Evolutionary conservation across 30 jellyfish, hydroid and myxozoan genomes (phyloP), one percentile per base, ranked within the genome.

Genomic region (Mastigias papua): DNA sequence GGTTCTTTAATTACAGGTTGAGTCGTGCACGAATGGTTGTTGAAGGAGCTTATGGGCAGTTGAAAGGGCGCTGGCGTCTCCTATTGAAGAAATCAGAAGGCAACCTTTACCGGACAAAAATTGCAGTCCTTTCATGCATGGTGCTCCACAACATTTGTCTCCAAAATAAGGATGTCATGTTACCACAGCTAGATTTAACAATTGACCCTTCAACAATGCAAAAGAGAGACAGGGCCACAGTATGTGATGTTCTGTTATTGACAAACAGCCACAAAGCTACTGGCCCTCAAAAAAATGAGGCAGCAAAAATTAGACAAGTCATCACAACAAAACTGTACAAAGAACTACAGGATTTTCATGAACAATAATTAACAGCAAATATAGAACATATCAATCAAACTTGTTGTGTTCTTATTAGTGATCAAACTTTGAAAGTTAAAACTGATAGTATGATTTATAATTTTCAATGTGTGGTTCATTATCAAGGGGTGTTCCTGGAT

Each of bases 1-100:
- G 94, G 34, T 76, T 81, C 48, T 81, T 90, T 88, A 82, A 81
- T 81, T 90, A 90, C 88, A 31, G 97, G 82, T 87, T 76, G 81
- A 90, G 97, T 78, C 97, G 95, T 62, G 97, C 97, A 60, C 27
- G 89, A 51, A 64, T 90, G 92, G 97, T 90, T 31, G 73, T 86
- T 32, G 97, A 90, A 91, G 97, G 97, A 30, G 89, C 97, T 25
- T 89, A 81, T 89, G 97, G 97, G 46, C 89, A 70, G 84, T 86
- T 89, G 78, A 89, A 89, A 65, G 91, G 94, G 48, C 48, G 92
- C 20, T 81, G 91, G 91, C 78, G 94, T 16, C 35, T 80, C 28
- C 62, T 89, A 31, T 27, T 80, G 69, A 48, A 67, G 48, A 81
- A 80, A 60, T 89, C 82, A 25, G 94, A 89, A 57, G 91, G 97